phyloP scores from a whole-genome alignment of 2,113 vertebrate genomes.

The Cettia cetti region DNA sequence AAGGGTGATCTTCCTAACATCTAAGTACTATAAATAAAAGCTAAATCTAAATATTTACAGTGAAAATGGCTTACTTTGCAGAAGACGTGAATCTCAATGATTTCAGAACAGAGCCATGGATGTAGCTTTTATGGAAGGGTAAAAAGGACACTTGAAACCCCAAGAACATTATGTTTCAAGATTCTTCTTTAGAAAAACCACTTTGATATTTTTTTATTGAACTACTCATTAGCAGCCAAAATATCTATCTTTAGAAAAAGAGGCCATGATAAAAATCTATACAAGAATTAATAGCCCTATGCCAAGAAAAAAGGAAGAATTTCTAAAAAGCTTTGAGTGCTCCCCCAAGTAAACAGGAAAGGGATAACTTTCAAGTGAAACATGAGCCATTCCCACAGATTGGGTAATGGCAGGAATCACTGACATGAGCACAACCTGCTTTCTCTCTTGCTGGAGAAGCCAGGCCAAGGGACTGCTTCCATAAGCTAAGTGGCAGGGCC shows the following conservation, averaged over 20 bases:
- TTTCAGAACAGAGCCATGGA: neutral
- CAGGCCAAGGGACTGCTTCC: neutral
- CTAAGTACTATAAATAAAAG: neutral
- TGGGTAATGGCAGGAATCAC: neutral
- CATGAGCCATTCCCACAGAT: neutral
- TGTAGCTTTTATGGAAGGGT: neutral
- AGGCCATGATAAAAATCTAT: neutral
- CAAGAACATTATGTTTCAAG: neutral
- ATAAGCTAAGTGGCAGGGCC: neutral
- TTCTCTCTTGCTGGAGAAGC: neutral
- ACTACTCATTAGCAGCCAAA: neutral
- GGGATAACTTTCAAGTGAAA: neutral
- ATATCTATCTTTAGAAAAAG: neutral
- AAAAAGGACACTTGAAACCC: neutral
- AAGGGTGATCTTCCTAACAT: neutral
- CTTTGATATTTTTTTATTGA: neutral
- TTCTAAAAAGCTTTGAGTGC: neutral
- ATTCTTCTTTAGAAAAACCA: neutral
- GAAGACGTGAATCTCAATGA: neutral
- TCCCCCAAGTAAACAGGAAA: slow-evolving; percentile 16
- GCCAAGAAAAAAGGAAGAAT: slow-evolving; percentile 2
- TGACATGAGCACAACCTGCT: neutral
- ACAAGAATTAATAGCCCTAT: neutral
- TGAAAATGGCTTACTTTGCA: neutral
- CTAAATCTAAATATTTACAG: neutral